These are phyloP conservation scores for Spatulosminthurus flaviceps DNA, from an alignment of 2,888 invertebrate species.

Conservation along the genomic window DNA sequence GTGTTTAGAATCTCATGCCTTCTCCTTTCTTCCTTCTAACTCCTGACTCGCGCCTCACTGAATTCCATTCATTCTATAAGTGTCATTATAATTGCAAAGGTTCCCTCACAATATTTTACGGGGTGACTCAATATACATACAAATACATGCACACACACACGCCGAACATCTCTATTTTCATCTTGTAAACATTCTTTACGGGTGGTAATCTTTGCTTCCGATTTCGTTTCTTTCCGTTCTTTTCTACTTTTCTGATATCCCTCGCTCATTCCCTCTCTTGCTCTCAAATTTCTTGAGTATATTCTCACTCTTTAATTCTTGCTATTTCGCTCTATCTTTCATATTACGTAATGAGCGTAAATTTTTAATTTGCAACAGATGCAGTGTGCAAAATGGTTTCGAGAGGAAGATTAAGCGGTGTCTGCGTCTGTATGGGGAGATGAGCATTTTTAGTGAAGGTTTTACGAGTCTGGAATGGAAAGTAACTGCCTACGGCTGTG, in stretches of 20 bases:
- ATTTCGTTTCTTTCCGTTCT: background rate
- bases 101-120: too few relatives aligned
- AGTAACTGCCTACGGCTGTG: too few relatives aligned
- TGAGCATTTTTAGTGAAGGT: too few relatives aligned
- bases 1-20: background rate
- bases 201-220: background rate
- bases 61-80: background rate
- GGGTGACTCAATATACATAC: too few relatives aligned
- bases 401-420: too few relatives aligned
- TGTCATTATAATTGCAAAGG: background rate
- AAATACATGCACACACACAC: background rate
- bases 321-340: background rate
- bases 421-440: too few relatives aligned
- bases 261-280: background rate
- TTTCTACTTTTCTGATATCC: background rate
- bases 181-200: background rate
- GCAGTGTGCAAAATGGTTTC: too few relatives aligned
- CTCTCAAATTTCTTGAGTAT: background rate
- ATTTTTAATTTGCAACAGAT: too few relatives aligned
- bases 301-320: background rate
- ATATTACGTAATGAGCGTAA: background rate
- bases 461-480: too few relatives aligned
- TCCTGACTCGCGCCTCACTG: background rate
- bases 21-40: constrained; percentile 1
- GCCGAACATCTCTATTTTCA: background rate